Base-by-base conservation (phyloP, 2,888 invertebrate species). In the Drosophila flavopinicola region DNA sequence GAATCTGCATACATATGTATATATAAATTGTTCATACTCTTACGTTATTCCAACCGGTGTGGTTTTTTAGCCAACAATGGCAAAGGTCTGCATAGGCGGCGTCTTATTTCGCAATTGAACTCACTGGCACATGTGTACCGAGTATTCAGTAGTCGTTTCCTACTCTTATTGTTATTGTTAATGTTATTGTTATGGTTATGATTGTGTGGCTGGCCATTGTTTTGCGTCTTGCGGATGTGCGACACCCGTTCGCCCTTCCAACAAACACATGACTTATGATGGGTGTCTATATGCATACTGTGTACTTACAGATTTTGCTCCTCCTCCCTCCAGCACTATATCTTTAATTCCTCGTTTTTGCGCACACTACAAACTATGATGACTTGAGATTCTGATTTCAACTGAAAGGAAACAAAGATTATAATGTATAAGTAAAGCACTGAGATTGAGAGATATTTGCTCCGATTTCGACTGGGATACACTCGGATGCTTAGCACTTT, bases 41-140 rank as follows among this genome's bases (percentile, higher is more conserved):
- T 42, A 25, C 27, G 42, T 49, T 37, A 30, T 23, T 60, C 45
- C 41, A 42, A 20, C n/a, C 15, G 33, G 5, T 17, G 5, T 17
- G 25, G 5, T 24, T 24, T 5, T 51, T 37, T 37, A 0, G 23
- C n/a, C 27, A 64, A 66, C 66, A 65, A 66, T 58, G 59, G 41
- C 44, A 48, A 11, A 47, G 35, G 35, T 54, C 47, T 58, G 51
- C 37, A 58, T 49, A 49, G 61, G 58, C 48, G 47, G 42, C 61
- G 44, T 44, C 27, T 45, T 33, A 58, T 65, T 66, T 66, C 47
- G 59, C 66, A 66, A 65, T 52, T 52, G 44, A 64, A 35, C 33
- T 27, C 10, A 45, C 27, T 20, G 30, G 6, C 25, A 9, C 39
- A 32, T 20, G 20, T 25, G 10, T 29, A 37, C n/a, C 27, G n/a